Evolutionary conservation across 2,113 vertebrate species (phyloP).

Genomic region (Neodontobutis hainanensis): DNA sequence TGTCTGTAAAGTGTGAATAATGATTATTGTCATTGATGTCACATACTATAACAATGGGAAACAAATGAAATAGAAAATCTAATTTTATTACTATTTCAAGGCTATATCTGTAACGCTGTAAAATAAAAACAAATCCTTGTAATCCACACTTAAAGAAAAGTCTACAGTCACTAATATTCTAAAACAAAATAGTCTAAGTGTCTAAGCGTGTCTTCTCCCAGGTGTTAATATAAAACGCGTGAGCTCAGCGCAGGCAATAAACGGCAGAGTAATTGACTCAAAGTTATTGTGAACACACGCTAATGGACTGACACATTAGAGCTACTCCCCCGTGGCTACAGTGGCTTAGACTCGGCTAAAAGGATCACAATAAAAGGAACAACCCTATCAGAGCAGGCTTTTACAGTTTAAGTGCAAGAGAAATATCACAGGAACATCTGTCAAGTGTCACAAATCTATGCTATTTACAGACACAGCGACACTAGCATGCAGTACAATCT

Average conservation of each 20-base stretch:
- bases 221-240: constrained; percentile 10
- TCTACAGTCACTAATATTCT: neutral
- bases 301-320: constrained; percentile 51
- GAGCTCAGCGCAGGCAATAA: constrained; percentile 32
- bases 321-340: constrained; percentile 22
- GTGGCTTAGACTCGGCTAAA: constrained; percentile 24
- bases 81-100: too few species aligned
- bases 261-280: constrained; percentile 44
- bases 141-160: neutral
- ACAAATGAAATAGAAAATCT: too few species aligned
- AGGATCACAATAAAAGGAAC: constrained; percentile 27
- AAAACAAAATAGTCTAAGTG: neutral
- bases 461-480: too few species aligned
- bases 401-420: constrained; percentile 5
- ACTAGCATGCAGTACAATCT: too few species aligned
- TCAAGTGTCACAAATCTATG: constrained; percentile 6
- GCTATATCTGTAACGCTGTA: neutral
- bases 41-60: too few species aligned
- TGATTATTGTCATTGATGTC: too few species aligned
- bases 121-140: constrained; percentile 1
- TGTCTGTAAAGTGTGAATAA: too few species aligned
- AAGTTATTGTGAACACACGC: constrained; percentile 49
- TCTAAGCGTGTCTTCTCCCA: neutral
- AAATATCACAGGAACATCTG: constrained; percentile 7
- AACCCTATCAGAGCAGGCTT: constrained; percentile 17